Percentiles rank a stretch among this genome's conserved stretches.
Evolutionary conservation across 1,140 invertebrate species (phyloP).

Genomic region (Eupeodes corollae): DNA sequence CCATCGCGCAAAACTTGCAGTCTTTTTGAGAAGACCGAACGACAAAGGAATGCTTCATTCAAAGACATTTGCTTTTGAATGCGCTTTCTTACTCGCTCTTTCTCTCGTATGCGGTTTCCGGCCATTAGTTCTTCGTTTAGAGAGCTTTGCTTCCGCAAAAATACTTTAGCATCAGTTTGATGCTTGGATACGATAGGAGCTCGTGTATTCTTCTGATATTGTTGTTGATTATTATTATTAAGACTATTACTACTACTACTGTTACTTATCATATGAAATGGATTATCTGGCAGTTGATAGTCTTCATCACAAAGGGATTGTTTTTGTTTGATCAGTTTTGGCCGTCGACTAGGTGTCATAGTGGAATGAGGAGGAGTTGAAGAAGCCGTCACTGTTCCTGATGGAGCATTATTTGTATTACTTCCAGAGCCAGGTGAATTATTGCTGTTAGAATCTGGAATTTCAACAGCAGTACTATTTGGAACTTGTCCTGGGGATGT

Average conservation of each 20-base stretch:
- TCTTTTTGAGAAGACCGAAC: constrained; percentile 59
- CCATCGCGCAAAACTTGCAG: constrained; percentile 77
- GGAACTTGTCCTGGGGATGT: constrained; percentile 1
- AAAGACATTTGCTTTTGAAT: constrained; percentile 81
- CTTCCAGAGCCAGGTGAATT: too few species aligned
- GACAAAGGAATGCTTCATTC: constrained; percentile 75
- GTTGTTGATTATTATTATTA: constrained; percentile 1
- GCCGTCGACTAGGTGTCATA: constrained; percentile 31
- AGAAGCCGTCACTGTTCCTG: constrained; percentile 2
- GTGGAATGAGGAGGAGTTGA: constrained; percentile 20
- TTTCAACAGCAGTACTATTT: not conserved
- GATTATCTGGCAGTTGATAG: constrained; percentile 15
- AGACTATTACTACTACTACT: constrained; percentile 17
- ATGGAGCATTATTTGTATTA: too few species aligned
- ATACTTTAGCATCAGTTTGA: constrained; percentile 7
- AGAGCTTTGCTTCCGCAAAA: constrained; percentile 70
- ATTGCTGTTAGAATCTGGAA: not conserved
- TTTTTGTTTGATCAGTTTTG: constrained; percentile 67
- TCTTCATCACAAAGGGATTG: constrained; percentile 62
- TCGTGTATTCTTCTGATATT: not conserved
- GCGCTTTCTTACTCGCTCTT: constrained; percentile 69
- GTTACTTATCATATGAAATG: constrained; percentile 24
- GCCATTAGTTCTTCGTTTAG: constrained; percentile 84
- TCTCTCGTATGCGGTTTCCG: constrained; percentile 66
- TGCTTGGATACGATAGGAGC: constrained; percentile 1